phyloP scores from a whole-genome alignment of 2,888 invertebrate genomes.

The Melinaea marsaeus region DNA sequence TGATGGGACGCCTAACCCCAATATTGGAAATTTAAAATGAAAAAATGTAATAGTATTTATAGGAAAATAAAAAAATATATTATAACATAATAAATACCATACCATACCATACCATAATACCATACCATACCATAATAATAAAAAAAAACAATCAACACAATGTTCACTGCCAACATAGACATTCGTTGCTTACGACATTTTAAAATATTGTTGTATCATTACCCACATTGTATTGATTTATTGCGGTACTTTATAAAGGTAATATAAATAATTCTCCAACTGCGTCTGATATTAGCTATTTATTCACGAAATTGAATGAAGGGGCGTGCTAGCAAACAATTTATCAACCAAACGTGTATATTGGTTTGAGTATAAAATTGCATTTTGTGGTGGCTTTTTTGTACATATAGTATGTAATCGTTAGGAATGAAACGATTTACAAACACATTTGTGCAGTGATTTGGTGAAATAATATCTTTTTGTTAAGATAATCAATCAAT shows the following conservation, averaged over 20 bases:
- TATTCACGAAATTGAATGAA: conserved; percentile 41
- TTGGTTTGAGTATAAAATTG: conserved; percentile 38
- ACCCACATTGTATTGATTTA: conserved; percentile 6
- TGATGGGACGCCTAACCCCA: too few species aligned
- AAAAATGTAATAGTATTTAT: too few species aligned
- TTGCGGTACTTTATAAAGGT: conserved; percentile 21
- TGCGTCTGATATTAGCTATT: conserved; percentile 38
- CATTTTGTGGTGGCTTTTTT: conserved; percentile 32
- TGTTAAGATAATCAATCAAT: too few species aligned
- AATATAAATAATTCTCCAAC: conserved; percentile 36
- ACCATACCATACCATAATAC: too few species aligned
- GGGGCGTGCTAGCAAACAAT: conserved; percentile 39
- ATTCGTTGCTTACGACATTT: not conserved
- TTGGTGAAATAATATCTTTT: too few species aligned
- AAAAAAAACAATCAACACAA: not conserved
- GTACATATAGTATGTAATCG: conserved; percentile 12
- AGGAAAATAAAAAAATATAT: not conserved
- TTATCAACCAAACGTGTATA: conserved; percentile 41
- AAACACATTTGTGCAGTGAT: too few species aligned
- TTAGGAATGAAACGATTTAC: too few species aligned
- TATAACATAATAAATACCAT: not conserved
- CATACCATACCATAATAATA: not conserved
- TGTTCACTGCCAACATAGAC: not conserved
- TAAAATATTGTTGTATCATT: conserved; percentile 5
- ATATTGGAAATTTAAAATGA: too few species aligned